A percentile compares a stretch with the other conserved stretches of the same genome.
Conservation (phyloP, 2,797 vertebrate genomes). For the Pseudomugil gertrudae region DNA sequence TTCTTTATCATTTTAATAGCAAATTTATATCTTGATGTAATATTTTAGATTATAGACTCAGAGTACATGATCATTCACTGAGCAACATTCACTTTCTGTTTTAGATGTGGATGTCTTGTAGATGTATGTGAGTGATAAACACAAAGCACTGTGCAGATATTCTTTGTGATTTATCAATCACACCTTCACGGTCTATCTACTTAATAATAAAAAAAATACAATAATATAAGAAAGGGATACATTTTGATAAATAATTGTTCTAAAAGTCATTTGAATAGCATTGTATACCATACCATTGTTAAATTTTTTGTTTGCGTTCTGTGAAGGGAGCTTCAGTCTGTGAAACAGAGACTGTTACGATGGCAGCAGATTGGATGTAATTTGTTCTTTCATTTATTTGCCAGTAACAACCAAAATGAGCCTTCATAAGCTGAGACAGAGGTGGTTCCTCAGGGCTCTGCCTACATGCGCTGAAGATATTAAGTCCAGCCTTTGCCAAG, state of each 20-base stretch:
- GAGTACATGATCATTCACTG: too few relatives aligned
- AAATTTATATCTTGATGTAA: too few relatives aligned
- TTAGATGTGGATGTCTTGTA: too few relatives aligned
- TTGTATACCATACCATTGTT: not conserved
- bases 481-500: constrained; percentile 67
- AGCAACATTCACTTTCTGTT: too few relatives aligned
- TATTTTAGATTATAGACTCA: not conserved
- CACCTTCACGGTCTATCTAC: not conserved
- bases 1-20: too few relatives aligned
- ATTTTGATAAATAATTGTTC: not conserved
- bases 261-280: not conserved
- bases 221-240: not conserved
- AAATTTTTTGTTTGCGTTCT: not conserved
- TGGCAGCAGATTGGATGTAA: constrained; percentile 20
- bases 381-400: constrained; percentile 43
- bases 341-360: constrained; percentile 7
- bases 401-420: constrained; percentile 41
- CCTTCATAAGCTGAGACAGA: constrained; percentile 32
- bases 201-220: not conserved
- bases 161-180: not conserved
- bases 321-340: not conserved
- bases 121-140: too few relatives aligned
- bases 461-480: constrained; percentile 61
- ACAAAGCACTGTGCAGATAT: too few relatives aligned
- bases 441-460: constrained; percentile 44